These are phyloP conservation scores for Drosophila hamatofila DNA, from an alignment of 2,888 invertebrate genomes.

Conservation along the genomic window DNA sequence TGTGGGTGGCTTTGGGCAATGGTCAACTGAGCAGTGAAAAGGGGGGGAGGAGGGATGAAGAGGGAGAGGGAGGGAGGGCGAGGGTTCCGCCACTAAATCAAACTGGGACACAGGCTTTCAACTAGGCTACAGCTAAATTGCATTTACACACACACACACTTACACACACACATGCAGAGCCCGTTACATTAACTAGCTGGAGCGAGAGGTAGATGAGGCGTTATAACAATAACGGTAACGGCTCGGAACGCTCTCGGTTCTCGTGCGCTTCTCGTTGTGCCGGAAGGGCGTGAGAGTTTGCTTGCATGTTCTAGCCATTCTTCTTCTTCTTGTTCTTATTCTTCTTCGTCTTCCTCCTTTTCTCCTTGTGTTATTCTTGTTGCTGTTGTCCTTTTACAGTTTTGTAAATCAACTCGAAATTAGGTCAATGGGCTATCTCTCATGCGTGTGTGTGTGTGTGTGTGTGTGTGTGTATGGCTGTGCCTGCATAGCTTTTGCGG, in stretches of 20 bases:
- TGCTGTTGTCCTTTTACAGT: constrained; percentile 50
- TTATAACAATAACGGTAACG: constrained; percentile 45
- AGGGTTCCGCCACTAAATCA: constrained; percentile 30
- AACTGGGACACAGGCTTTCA: constrained; percentile 45
- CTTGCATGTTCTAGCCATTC: constrained; percentile 34
- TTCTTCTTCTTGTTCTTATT: constrained; percentile 5
- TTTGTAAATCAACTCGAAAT: constrained; percentile 79
- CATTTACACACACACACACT: constrained; percentile 19
- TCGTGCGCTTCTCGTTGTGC: constrained; percentile 21
- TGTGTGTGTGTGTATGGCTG: constrained; percentile 11
- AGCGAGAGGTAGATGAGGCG: background rate
- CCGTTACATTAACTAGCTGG: background rate
- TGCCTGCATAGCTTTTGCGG: constrained; percentile 54
- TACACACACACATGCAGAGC: background rate
- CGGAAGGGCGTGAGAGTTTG: constrained; percentile 56
- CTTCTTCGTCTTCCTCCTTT: background rate
- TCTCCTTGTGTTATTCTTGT: constrained; percentile 1
- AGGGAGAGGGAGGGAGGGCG: background rate
- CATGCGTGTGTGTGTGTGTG: constrained; percentile 14
- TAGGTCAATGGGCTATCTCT: constrained; percentile 83
- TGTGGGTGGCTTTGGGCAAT: background rate
- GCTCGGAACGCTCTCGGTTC: constrained; percentile 38
- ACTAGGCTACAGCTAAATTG: constrained; percentile 55
- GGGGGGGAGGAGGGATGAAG: too few relatives aligned
- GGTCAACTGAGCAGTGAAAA: background rate